These are phyloP conservation scores for Bombus huntii DNA, from an alignment of 1,140 invertebrate species.

Conservation along the genomic window DNA sequence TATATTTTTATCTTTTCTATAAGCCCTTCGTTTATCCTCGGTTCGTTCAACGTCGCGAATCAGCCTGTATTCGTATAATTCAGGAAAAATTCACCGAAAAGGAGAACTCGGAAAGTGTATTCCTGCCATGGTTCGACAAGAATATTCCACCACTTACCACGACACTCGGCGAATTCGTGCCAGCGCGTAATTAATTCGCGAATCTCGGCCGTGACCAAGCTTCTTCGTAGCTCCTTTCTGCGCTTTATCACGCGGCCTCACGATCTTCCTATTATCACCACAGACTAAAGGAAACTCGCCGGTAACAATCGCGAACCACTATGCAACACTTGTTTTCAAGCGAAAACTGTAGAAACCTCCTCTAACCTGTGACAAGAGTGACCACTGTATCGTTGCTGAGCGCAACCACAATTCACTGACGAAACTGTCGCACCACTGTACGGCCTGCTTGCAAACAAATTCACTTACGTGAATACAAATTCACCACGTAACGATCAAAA, in stretches of 20 bases:
- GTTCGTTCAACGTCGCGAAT: background rate
- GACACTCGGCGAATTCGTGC: slow-evolving; percentile 20
- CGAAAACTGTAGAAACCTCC: background rate
- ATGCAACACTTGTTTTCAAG: slow-evolving; percentile 2
- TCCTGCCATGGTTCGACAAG: background rate
- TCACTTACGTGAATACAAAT: background rate
- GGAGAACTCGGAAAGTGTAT: background rate
- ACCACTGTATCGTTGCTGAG: background rate
- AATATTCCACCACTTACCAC: slow-evolving; percentile 12
- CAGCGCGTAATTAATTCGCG: slow-evolving; percentile 48
- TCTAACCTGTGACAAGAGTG: background rate
- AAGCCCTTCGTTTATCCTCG: background rate
- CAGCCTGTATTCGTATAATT: background rate
- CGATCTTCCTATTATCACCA: background rate
- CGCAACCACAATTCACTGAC: slow-evolving; percentile 11
- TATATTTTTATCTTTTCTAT: background rate
- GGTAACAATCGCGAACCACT: background rate
- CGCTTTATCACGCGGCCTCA: background rate
- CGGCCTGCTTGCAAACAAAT: background rate
- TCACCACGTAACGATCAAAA: background rate
- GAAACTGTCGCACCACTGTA: background rate
- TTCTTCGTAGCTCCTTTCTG: background rate
- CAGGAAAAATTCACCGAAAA: background rate
- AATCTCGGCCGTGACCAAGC: slow-evolving; percentile 22
- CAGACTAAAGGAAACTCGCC: background rate